These are phyloP conservation scores for Pygmarrhopalites habei DNA, from an alignment of 1,140 invertebrate species.

Conservation along the genomic window DNA sequence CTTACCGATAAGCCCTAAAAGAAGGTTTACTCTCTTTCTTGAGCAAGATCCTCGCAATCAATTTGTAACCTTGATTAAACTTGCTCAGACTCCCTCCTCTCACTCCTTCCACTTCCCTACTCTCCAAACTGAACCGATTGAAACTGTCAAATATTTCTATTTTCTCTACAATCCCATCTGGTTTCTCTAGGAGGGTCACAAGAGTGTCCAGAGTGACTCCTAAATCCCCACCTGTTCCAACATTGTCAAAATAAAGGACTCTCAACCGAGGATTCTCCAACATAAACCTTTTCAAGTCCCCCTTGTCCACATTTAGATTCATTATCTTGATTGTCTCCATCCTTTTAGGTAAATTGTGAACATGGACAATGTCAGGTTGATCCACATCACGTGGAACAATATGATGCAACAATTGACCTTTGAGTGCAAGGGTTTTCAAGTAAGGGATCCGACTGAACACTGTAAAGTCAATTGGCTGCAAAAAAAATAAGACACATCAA, in stretches of 20 bases:
- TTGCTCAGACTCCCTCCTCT: background rate
- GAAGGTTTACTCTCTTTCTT: slow-evolving; percentile 9
- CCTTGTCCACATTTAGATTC: background rate
- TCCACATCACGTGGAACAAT: background rate
- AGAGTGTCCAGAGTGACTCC: slow-evolving; percentile 1
- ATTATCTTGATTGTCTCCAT: slow-evolving; percentile 2
- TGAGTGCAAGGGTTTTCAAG: background rate
- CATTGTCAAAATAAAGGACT: slow-evolving; percentile 1
- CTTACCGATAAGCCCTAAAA: slow-evolving; percentile 7
- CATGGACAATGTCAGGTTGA: background rate
- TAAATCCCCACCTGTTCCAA: background rate
- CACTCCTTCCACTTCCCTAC: background rate
- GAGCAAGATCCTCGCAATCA: background rate
- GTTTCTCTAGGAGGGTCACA: background rate
- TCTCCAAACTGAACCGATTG: background rate
- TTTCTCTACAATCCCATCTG: background rate
- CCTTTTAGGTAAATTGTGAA: background rate
- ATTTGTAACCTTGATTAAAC: background rate
- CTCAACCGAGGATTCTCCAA: background rate
- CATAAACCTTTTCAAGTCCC: background rate
- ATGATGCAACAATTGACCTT: background rate
- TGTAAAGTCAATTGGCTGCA: background rate
- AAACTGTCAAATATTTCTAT: slow-evolving; percentile 1
- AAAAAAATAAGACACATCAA: no score
- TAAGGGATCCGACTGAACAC: background rate